These are phyloP conservation scores for Clarias pachynema DNA, from an alignment of 2,797 vertebrate species.

Conservation along the genomic window DNA sequence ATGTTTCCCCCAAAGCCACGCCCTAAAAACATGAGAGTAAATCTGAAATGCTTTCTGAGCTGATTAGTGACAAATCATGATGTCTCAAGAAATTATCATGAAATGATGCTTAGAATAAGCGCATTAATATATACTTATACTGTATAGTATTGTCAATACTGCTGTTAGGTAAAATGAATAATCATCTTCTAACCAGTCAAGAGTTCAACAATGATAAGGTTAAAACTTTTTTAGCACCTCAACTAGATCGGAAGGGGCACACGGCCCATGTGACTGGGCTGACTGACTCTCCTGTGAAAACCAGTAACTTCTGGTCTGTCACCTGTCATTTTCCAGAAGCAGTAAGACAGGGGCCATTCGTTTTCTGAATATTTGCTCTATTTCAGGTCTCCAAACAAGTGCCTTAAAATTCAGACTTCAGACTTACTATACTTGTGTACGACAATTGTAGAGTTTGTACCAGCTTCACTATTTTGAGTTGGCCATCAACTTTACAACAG, in stretches of 20 bases:
- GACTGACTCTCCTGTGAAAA: not conserved
- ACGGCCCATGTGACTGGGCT: not conserved
- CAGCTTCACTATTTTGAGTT: not conserved
- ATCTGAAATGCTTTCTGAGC: not conserved
- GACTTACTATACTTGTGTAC: not conserved
- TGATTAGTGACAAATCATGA: not conserved
- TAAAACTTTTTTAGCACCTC: not conserved
- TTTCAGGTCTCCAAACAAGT: not conserved
- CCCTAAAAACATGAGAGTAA: not conserved
- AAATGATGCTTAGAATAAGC: not conserved
- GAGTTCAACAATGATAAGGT: not conserved
- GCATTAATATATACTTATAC: not conserved
- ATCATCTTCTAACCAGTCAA: not conserved
- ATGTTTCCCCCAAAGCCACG: not conserved
- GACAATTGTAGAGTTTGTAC: not conserved
- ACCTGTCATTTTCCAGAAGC: not conserved
- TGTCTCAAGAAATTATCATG: not conserved
- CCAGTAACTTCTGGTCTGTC: not conserved
- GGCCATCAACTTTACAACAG: slow-evolving; percentile 2
- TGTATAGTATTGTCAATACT: not conserved
- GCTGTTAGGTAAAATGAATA: not conserved
- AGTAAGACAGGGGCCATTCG: not conserved
- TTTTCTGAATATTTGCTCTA: not conserved
- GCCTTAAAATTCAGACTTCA: not conserved
- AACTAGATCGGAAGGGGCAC: not conserved